These are phyloP conservation scores for Dallia pectoralis DNA, from an alignment of 2,797 vertebrate species.

Conservation along the genomic window DNA sequence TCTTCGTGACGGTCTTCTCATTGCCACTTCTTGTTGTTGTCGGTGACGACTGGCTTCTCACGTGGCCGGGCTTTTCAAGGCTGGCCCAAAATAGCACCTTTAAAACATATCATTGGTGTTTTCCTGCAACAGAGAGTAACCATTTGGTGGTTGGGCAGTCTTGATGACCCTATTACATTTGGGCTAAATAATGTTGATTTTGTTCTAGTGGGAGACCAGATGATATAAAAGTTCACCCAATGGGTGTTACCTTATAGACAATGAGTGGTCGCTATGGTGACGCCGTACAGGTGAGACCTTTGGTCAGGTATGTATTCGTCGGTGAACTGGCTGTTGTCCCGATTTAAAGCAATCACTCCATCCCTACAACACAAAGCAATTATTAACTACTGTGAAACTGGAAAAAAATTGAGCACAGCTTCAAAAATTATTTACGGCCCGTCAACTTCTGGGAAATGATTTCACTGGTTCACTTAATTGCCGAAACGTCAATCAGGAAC, in stretches of 20 bases:
- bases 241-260: constrained; percentile 85
- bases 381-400: background rate
- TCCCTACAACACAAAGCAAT: constrained; percentile 80
- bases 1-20: constrained; percentile 33
- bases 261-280: constrained; percentile 85
- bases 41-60: constrained; percentile 13
- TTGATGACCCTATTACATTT: background rate
- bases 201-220: too few species aligned
- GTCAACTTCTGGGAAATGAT: too few species aligned
- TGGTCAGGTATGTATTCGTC: constrained; percentile 94
- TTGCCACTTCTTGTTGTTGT: background rate
- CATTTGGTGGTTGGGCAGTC: constrained; percentile 8
- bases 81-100: constrained; percentile 69
- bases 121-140: constrained; percentile 63
- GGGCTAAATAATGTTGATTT: too few species aligned
- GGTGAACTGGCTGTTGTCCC: constrained; percentile 78
- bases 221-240: too few species aligned
- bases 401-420: too few species aligned
- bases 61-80: constrained; percentile 37
- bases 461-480: too few species aligned
- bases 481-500: too few species aligned
- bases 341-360: constrained; percentile 85
- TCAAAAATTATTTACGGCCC: too few species aligned
- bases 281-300: constrained; percentile 94
- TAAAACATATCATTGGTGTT: constrained; percentile 59